Percentiles rank a stretch among this genome's conserved stretches.
These are phyloP conservation scores for Heliconius hortense DNA, from an alignment of 2,888 invertebrate species.

Conservation along the genomic window DNA sequence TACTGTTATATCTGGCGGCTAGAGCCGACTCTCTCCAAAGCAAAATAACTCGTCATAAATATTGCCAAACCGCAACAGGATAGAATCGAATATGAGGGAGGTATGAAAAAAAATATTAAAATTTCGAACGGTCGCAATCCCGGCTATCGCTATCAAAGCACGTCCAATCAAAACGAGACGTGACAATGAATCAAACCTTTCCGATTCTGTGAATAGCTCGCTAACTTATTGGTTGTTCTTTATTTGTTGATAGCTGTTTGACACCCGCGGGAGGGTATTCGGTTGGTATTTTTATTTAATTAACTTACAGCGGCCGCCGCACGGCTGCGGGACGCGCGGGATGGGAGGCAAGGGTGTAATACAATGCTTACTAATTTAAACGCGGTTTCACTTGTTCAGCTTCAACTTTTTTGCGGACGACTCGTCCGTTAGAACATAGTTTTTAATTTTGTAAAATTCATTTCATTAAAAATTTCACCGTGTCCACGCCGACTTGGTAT, in stretches of 20 bases:
- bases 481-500: slow-evolving; percentile 29
- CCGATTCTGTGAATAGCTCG: slow-evolving; percentile 73
- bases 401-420: slow-evolving; percentile 44
- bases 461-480: slow-evolving; percentile 37
- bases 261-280: slow-evolving; percentile 68
- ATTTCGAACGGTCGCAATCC: slow-evolving; percentile 75
- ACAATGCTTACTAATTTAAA: slow-evolving; percentile 74
- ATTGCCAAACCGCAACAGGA: slow-evolving; percentile 69
- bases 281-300: slow-evolving; percentile 75
- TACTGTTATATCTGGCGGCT: slow-evolving; percentile 49
- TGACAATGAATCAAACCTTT: slow-evolving; percentile 80
- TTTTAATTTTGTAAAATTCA: slow-evolving; percentile 36
- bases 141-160: slow-evolving; percentile 79
- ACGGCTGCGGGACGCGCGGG: slow-evolving; percentile 56
- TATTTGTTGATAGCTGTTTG: slow-evolving; percentile 79
- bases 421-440: slow-evolving; percentile 34
- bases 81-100: slow-evolving; percentile 73
- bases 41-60: slow-evolving; percentile 72
- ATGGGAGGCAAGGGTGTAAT: slow-evolving; percentile 50
- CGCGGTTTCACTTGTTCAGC: slow-evolving; percentile 61
- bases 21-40: slow-evolving; percentile 56
- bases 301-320: slow-evolving; percentile 63
- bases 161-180: slow-evolving; percentile 81
- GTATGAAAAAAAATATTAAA: slow-evolving; percentile 72
- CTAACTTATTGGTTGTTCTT: slow-evolving; percentile 78